Conservation (phyloP, 2,888 invertebrate genomes). For the Lithosia quadra region DNA sequence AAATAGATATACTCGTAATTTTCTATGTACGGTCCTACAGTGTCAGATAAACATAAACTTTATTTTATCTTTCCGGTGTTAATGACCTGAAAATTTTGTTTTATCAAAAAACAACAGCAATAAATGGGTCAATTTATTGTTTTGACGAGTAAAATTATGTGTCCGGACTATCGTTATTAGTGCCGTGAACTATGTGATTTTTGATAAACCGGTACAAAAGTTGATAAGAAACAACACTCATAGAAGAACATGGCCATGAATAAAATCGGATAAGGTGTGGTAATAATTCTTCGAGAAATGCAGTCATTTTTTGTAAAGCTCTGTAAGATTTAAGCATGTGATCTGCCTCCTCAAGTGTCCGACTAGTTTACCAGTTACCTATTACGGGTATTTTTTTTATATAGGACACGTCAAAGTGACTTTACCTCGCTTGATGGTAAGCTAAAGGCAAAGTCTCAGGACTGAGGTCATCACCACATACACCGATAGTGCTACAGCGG, state of each 20-base stretch:
- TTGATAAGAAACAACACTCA: slow-evolving; percentile 31
- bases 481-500: too few species aligned
- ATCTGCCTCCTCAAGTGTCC: too few species aligned
- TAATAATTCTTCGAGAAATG: neutral
- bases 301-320: too few species aligned
- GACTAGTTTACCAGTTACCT: too few species aligned
- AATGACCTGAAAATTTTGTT: slow-evolving; percentile 75
- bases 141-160: slow-evolving; percentile 71
- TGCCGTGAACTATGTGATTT: slow-evolving; percentile 64
- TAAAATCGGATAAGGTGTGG: neutral
- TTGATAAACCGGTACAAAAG: slow-evolving; percentile 45
- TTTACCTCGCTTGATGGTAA: too few species aligned
- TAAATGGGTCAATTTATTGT: slow-evolving; percentile 83
- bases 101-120: slow-evolving; percentile 76
- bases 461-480: too few species aligned
- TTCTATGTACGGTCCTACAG: neutral
- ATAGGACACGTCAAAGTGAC: too few species aligned
- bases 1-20: neutral
- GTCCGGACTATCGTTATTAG: slow-evolving; percentile 52
- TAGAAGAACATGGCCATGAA: neutral
- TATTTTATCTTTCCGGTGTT: slow-evolving; percentile 65
- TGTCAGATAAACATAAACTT: slow-evolving; percentile 44
- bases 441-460: too few species aligned
- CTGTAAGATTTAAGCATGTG: too few species aligned
- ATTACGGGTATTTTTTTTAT: too few species aligned